phyloP scores from a whole-genome alignment of 2,113 vertebrate genomes.

The Pseudonaja textilis region DNA sequence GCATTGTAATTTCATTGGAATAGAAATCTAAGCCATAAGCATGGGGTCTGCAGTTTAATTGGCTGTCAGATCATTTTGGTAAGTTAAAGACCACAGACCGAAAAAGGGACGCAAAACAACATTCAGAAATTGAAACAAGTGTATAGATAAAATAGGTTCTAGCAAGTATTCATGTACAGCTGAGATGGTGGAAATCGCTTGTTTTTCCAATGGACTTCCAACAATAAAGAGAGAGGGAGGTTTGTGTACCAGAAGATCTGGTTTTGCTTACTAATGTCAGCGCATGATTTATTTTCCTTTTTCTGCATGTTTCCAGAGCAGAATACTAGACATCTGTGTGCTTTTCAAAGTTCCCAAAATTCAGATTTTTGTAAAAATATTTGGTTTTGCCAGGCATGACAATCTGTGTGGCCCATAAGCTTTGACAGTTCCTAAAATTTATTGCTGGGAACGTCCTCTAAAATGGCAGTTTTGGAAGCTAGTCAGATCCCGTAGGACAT shows the following conservation, averaged over 20 bases:
- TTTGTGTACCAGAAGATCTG: background rate
- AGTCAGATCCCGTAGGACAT: background rate
- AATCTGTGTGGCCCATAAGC: background rate
- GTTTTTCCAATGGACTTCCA: background rate
- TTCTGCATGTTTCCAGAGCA: background rate
- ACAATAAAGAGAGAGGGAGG: background rate
- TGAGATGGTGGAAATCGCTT: background rate
- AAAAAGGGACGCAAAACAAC: background rate
- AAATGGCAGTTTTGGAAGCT: background rate
- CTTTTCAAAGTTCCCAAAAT: background rate
- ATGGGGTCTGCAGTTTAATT: background rate
- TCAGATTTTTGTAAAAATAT: background rate
- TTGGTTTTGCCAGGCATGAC: background rate
- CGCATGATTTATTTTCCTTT: background rate
- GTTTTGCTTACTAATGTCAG: background rate
- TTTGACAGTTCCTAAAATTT: background rate
- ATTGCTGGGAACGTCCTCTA: background rate
- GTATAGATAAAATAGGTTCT: background rate
- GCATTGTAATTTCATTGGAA: background rate
- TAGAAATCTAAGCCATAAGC: background rate
- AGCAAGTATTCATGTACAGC: background rate
- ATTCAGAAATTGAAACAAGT: background rate
- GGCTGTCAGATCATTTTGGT: background rate
- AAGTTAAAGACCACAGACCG: background rate
- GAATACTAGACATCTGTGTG: background rate